Evolutionary conservation across 2,797 vertebrate species (phyloP).

Genomic region (Gorsachius magnificus): DNA sequence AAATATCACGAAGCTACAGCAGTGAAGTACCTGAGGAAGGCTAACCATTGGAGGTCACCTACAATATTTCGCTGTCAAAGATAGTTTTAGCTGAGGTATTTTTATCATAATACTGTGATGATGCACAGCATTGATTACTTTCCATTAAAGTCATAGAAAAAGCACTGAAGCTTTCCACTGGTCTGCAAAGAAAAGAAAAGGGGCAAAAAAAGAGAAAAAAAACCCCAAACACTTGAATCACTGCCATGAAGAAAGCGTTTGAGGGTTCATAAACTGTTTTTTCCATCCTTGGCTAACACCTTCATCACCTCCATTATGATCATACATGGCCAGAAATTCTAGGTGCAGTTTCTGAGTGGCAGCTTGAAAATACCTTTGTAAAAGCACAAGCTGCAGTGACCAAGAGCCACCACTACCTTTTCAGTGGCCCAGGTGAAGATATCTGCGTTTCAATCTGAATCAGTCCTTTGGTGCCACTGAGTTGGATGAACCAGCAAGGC

Average conservation of each 20-base stretch:
- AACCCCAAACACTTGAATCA: neutral
- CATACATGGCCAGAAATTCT: neutral
- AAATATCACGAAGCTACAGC: neutral
- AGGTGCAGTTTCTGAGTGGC: neutral
- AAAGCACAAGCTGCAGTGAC: neutral
- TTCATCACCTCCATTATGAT: neutral
- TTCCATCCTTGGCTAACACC: neutral
- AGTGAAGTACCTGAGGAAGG: neutral
- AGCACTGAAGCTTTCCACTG: neutral
- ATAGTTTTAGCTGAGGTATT: neutral
- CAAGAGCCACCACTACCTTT: neutral
- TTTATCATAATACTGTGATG: neutral
- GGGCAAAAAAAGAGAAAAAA: accelerated
- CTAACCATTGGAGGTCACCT: neutral
- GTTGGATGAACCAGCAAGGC: neutral
- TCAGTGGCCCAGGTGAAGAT: neutral
- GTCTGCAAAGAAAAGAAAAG: neutral
- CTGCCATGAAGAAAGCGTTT: neutral
- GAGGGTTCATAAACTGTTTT: neutral
- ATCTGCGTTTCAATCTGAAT: neutral
- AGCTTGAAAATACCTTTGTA: neutral
- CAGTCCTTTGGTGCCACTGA: neutral
- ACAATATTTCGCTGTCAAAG: neutral
- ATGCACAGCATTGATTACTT: neutral
- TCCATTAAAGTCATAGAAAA: slow-evolving; percentile 15